Base-by-base conservation (phyloP, 2,113 vertebrate genomes). In the Rhinolophus ferrumequinum region DNA sequence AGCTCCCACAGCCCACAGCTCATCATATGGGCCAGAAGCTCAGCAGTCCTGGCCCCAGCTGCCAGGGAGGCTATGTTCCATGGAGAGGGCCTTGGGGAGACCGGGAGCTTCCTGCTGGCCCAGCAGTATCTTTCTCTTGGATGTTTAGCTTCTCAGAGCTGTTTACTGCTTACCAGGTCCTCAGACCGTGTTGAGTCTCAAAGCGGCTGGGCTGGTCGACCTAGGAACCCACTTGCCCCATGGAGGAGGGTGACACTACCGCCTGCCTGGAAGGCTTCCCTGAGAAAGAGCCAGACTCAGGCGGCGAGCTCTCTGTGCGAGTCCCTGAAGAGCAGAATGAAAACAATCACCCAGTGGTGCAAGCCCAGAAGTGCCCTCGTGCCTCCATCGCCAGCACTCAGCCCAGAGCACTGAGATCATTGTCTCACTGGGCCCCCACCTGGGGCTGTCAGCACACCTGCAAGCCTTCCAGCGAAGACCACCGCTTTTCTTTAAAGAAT, bases 271-370 rank as follows among this genome's bases (percentile, higher is more conserved):
- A 72, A 88, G 54, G 7, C 58, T 30, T 82, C 41, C 38, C 88
- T 21, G 35, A 81, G 30, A 44, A 47, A 19, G 54, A 62, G n/a
- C 41, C 52, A 19, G 54, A 62, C 28, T 41, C 52, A 18, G 13
- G 28, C 21, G 19, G 66, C 47, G 41, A 60, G 50, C 47, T 11
- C 12, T 79, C 38, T 52, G 28, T 21, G 21, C 8, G 0, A 58
- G 26, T 16, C 11, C 0, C 0, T 3, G 66, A 44, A 26, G 47
- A 33, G 11, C 8, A 18, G 47, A 35, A 15, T 0, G 14, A n/a
- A 38, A 44, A 28, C 19, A 19, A 5, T 0, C 0, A 1, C 56
- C 8, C 0, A 2, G 38, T 5, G 1, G 6, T 3, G 26, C 33
- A 21, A 67, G 58, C 28, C 50, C 54, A 41, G 12, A 18, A 58